Percentiles rank a stretch among this genome's conserved stretches.
Evolutionary conservation across 2,113 vertebrate genomes (phyloP).

Genomic region (Apaloderma vittatum): DNA sequence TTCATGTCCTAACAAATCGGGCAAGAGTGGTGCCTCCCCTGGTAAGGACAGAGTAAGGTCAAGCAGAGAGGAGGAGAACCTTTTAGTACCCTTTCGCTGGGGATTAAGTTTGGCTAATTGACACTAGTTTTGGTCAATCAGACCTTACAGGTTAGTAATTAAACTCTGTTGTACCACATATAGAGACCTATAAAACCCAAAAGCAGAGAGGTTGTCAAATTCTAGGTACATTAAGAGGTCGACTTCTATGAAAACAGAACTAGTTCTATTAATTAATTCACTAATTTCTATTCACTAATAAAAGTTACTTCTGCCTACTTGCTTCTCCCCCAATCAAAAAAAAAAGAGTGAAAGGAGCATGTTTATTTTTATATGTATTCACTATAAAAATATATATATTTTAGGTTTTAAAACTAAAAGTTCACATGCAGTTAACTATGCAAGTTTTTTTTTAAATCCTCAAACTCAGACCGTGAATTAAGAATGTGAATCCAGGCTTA

Average conservation of each 20-base stretch:
- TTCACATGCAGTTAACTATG: not conserved
- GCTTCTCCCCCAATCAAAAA: not conserved
- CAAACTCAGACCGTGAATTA: not conserved
- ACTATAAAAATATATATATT: not conserved
- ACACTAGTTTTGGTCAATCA: not conserved
- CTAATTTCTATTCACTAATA: not conserved
- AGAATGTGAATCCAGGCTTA: conserved; percentile 75
- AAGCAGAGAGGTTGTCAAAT: not conserved
- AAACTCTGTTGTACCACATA: not conserved
- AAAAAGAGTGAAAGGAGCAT: not conserved
- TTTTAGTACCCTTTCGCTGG: not conserved
- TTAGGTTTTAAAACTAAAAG: not conserved
- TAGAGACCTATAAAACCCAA: not conserved
- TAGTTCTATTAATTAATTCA: not conserved
- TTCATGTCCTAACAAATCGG: not conserved
- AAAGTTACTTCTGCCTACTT: not conserved
- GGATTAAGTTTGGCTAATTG: conserved; percentile 39
- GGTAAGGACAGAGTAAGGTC: conserved; percentile 18
- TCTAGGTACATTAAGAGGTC: not conserved
- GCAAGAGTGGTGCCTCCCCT: not conserved
- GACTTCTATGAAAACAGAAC: not conserved
- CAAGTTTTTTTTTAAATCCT: not conserved
- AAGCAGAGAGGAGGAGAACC: not conserved
- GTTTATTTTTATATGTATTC: not conserved
- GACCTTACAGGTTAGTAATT: not conserved